Percentiles rank a stretch among this genome's conserved stretches.
These are phyloP conservation scores for Mobula hypostoma DNA, from an alignment of 2,113 vertebrate species.

Conservation along the genomic window DNA sequence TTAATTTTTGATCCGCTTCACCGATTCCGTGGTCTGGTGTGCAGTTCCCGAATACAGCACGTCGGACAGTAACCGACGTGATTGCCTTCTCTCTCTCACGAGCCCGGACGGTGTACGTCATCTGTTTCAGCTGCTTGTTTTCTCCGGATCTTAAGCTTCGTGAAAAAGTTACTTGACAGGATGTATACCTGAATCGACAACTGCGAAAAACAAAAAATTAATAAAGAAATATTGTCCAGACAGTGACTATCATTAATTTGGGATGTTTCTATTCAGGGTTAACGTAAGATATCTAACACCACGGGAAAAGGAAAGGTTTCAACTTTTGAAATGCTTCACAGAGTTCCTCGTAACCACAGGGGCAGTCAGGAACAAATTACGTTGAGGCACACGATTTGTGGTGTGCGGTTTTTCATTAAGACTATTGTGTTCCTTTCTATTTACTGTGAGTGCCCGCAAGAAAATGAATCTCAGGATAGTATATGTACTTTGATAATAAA, in stretches of 20 bases:
- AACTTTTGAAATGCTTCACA: not conserved
- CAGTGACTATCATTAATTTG: not conserved
- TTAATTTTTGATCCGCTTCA: not conserved
- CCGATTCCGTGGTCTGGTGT: not conserved
- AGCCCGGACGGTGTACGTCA: not conserved
- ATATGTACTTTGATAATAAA: no score
- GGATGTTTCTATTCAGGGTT: not conserved
- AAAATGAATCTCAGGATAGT: no score
- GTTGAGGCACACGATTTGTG: no score
- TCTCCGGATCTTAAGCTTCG: not conserved
- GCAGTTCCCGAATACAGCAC: not conserved
- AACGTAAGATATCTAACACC: not conserved
- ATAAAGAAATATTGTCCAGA: not conserved
- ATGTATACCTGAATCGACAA: not conserved
- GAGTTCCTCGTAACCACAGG: not conserved
- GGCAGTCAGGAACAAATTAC: not conserved
- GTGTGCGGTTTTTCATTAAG: no score
- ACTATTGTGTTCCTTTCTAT: no score
- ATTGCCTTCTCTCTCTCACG: not conserved
- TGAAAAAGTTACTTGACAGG: not conserved
- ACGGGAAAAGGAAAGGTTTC: not conserved
- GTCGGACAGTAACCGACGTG: not conserved
- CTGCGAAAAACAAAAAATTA: not conserved
- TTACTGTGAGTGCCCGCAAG: no score
- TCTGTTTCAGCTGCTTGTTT: not conserved